Percentiles rank a stretch among this genome's conserved stretches.
Evolutionary conservation across 2,797 vertebrate genomes (phyloP).

Genomic region (Xiphophorus birchmanni): DNA sequence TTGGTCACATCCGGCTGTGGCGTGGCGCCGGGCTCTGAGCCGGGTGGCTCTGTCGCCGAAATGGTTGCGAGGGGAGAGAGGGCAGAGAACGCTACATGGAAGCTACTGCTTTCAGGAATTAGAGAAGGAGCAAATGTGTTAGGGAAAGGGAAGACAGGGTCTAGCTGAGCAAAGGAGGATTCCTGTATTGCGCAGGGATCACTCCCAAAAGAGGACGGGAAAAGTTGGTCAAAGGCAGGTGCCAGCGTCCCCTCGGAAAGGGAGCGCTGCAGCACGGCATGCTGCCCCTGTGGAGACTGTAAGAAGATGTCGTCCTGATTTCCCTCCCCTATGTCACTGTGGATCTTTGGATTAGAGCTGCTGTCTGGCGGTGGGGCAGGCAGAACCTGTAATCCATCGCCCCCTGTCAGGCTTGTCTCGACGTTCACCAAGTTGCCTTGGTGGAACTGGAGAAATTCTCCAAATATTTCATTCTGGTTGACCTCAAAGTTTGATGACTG

Average conservation of each 20-base stretch:
- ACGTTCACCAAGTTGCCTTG: background rate
- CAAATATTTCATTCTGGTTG: slow-evolving; percentile 5
- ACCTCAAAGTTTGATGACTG: background rate
- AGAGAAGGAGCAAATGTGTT: slow-evolving; percentile 82
- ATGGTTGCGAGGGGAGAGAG: slow-evolving; percentile 64
- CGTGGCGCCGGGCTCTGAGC: slow-evolving; percentile 44
- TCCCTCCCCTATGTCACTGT: background rate
- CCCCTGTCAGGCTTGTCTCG: slow-evolving; percentile 9
- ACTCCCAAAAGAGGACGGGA: slow-evolving; percentile 61
- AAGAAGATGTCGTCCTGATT: background rate
- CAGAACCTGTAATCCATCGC: slow-evolving; percentile 6
- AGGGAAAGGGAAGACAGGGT: slow-evolving; percentile 59
- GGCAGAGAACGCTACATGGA: slow-evolving; percentile 52
- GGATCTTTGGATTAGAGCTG: slow-evolving; percentile 15
- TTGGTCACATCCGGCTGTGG: slow-evolving; percentile 78
- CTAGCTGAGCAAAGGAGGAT: slow-evolving; percentile 48
- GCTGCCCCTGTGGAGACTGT: background rate
- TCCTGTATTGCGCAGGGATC: slow-evolving; percentile 56
- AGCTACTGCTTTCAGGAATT: slow-evolving; percentile 73
- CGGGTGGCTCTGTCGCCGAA: slow-evolving; percentile 60
- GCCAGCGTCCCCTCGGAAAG: slow-evolving; percentile 58
- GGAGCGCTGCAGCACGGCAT: slow-evolving; percentile 50
- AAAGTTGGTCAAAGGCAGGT: slow-evolving; percentile 42
- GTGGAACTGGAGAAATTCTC: background rate
- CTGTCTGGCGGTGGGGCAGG: background rate